Base-by-base conservation (phyloP, 2,113 vertebrate genomes). In the Otis tarda region DNA sequence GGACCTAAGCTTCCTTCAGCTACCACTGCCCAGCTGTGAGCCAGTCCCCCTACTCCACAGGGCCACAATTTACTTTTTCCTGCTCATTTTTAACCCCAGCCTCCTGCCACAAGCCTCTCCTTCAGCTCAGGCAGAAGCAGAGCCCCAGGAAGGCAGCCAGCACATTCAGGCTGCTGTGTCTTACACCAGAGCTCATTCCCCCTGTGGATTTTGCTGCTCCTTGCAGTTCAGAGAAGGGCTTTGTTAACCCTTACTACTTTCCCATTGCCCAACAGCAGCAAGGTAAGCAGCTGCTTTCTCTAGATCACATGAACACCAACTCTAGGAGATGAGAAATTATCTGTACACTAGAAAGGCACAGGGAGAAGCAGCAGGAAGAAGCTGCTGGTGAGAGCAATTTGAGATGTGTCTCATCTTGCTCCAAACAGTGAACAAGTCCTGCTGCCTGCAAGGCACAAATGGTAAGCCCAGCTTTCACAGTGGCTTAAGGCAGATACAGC, bases 221-320 rank as follows among this genome's bases (percentile, higher is more conserved):
- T 21, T 22, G 39, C 18, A 12, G 14, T 43, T 82, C 14, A 18
- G 13, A 77, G 28, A 53, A 74, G 22, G 12, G 30, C 49, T 82
- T 79, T 28, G 6, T 83, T 55, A 93, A 50, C 45, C 49, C 57
- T 39, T 21, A 12, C n/a, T 11, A 20, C 37, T 17, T 53, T 4
- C 19, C 30, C 61, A 21, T 6, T 27, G 24, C 35, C 63, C 33
- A n/a, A 8, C 5, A 73, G 12, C 59, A 73, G 52, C 12, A 53
- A 64, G 23, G 13, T 33, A 56, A 49, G 35, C 53, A 39, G 21
- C 41, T 69, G 68, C 18, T 50, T 70, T 69, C 76, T 50, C 37
- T 18, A 21, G 3, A 15, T 49, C 35, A 43, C 35, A 78, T 49
- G 6, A 73, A 74, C 31, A 28, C 8, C 0, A 0, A 12, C 35